Conservation (phyloP, 2,888 invertebrate species). For the Eupithecia exiguata region DNA sequence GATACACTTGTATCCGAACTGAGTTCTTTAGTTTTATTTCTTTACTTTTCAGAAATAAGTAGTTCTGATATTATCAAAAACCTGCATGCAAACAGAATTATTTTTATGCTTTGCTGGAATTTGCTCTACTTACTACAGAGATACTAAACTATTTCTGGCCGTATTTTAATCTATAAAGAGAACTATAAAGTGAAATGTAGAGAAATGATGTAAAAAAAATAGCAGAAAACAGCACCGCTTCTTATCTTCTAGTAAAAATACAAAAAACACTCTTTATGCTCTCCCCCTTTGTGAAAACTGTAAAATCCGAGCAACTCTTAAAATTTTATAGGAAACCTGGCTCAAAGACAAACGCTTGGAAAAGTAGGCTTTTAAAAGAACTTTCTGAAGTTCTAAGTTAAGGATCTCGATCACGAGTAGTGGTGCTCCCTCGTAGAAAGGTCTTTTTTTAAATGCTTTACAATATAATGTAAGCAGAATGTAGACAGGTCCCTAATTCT, state of each 20-base stretch:
- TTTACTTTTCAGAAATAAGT: too few relatives aligned
- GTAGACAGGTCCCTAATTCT: background rate
- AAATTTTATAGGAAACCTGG: constrained; percentile 40
- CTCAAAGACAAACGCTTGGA: constrained; percentile 30
- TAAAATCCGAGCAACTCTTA: constrained; percentile 37
- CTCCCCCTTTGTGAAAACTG: constrained; percentile 16
- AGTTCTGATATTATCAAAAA: too few relatives aligned
- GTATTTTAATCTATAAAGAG: background rate
- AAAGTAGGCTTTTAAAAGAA: constrained; percentile 25
- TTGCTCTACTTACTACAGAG: too few relatives aligned
- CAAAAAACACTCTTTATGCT: background rate
- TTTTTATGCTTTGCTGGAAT: too few relatives aligned
- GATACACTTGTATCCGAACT: too few relatives aligned
- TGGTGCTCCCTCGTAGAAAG: constrained; percentile 4
- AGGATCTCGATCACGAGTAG: background rate
- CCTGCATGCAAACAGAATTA: too few relatives aligned
- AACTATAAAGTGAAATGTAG: background rate
- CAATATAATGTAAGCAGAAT: background rate
- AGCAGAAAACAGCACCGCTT: background rate
- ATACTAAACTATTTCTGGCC: too few relatives aligned
- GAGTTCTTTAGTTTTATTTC: too few relatives aligned
- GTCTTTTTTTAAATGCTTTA: background rate
- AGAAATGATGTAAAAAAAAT: background rate
- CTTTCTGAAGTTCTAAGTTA: constrained; percentile 1
- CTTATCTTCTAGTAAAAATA: background rate